These are phyloP conservation scores for Polyommatus icarus DNA, from an alignment of 2,888 invertebrate genomes.

Conservation along the genomic window DNA sequence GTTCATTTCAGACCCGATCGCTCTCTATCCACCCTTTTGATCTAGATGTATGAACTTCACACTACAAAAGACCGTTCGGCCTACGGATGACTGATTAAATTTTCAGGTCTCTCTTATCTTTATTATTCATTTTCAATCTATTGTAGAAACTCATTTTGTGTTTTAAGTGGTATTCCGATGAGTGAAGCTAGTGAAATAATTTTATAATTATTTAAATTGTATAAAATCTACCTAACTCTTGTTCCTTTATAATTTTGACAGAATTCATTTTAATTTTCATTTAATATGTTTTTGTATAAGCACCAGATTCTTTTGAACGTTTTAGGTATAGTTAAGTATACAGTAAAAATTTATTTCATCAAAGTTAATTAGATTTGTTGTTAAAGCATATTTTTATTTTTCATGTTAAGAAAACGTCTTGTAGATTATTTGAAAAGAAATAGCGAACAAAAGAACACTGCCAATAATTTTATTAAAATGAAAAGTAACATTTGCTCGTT, in stretches of 20 bases:
- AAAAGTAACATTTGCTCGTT: conserved; percentile 23
- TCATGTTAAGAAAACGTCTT: not conserved
- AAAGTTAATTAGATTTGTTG: not conserved
- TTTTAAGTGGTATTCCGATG: not conserved
- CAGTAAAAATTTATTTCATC: not conserved
- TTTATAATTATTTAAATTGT: not conserved
- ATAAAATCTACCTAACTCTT: not conserved
- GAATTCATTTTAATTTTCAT: not conserved
- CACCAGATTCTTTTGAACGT: not conserved
- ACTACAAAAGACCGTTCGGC: not conserved
- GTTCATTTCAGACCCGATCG: not conserved
- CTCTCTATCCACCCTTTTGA: conserved; percentile 4
- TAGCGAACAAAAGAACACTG: not conserved
- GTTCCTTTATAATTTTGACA: not conserved
- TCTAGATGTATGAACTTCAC: conserved; percentile 5
- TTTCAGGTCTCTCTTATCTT: not conserved
- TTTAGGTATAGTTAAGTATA: not conserved
- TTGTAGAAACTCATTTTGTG: not conserved
- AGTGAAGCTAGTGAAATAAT: not conserved
- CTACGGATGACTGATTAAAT: not conserved
- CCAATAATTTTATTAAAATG: conserved; percentile 24
- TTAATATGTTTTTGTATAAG: not conserved
- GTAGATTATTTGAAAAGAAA: conserved; percentile 21
- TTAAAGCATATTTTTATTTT: not conserved
- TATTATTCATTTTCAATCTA: not conserved